Evolutionary conservation across 1,140 invertebrate species (phyloP), one percentile per base, ranked within the genome.

Genomic region (Drosophila orosa): DNA sequence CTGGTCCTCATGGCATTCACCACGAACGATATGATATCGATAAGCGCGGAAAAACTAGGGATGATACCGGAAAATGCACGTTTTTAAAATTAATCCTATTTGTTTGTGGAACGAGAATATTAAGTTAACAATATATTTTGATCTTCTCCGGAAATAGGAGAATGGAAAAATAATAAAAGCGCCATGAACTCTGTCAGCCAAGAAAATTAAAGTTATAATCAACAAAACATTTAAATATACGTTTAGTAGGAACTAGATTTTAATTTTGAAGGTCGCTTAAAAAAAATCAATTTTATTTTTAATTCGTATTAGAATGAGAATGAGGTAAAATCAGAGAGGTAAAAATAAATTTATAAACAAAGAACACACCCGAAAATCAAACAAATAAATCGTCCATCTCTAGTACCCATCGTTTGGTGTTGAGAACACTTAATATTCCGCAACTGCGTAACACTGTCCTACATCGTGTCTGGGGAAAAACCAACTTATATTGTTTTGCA

Each of bases 401-500:
- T 17, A 58, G 12, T 3, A 47, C 29, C 3, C 29, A 52, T 5
- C 13, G 6, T 13, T 12, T 15, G 61, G 69, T 74, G 74, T 3
- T 61, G 44, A 0, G 35, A 69, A 65, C n/a, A 24, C 9, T 0
- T 9, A 39, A 24, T 2, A 1, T 6, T 42, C 15, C 25, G 44
- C 9, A 31, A 15, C 9, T 60, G 42, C 13, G 37, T 60, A 74
- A 48, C 73, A 15, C 71, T 61, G 48, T 7, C 33, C 25, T 37
- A 33, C 56, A 72, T 37, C 66, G 61, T 67, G 67, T 87, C 61
- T 87, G 80, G 83, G 83, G 83, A 67, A 87, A 69, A 74, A 83
- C 83, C 84, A 71, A 71, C 24, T 74, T 77, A 71, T 33, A 63
- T 50, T 50, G 48, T 62, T 74, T 59, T 60, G 39, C 31, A 45